Evolutionary conservation across 1,140 invertebrate species (phyloP).

Genomic region (Micrasema longulum): DNA sequence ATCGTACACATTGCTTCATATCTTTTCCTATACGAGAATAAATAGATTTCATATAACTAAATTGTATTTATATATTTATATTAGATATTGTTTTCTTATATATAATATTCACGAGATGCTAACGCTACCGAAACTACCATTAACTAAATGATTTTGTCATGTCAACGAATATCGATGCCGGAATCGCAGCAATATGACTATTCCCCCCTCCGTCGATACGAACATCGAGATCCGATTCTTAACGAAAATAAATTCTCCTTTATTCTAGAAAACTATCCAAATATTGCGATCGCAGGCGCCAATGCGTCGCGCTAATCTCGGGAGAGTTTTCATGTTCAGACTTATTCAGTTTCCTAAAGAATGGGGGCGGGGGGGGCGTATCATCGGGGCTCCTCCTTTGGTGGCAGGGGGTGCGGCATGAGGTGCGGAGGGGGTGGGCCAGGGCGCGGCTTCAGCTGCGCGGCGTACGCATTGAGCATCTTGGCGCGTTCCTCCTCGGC

Average conservation of each 20-base stretch:
- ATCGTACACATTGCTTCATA: slow-evolving; percentile 53
- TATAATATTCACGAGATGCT: slow-evolving; percentile 51
- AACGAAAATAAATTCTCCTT: slow-evolving; percentile 33
- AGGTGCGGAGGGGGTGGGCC: slow-evolving; percentile 58
- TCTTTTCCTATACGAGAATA: slow-evolving; percentile 56
- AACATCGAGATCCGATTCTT: slow-evolving; percentile 33
- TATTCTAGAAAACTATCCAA: slow-evolving; percentile 27
- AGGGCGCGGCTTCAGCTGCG: slow-evolving; percentile 65
- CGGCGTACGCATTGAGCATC: slow-evolving; percentile 76
- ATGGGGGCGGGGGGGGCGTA: slow-evolving; percentile 57
- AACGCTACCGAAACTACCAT: slow-evolving; percentile 38
- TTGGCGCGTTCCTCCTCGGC: slow-evolving; percentile 82
- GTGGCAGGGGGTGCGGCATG: slow-evolving; percentile 61
- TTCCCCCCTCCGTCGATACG: slow-evolving; percentile 9
- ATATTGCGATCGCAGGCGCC: not conserved
- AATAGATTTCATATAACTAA: slow-evolving; percentile 55
- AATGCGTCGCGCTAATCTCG: slow-evolving; percentile 13
- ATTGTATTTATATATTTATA: slow-evolving; percentile 56
- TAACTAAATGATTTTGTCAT: slow-evolving; percentile 52
- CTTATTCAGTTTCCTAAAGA: slow-evolving; percentile 31
- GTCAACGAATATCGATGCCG: slow-evolving; percentile 46
- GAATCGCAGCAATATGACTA: slow-evolving; percentile 44
- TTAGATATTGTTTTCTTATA: slow-evolving; percentile 54
- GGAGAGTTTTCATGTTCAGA: slow-evolving; percentile 32
- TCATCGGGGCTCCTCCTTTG: slow-evolving; percentile 69